Evolutionary conservation across 2,888 invertebrate genomes (phyloP), one percentile per base, ranked within the genome.

Genomic region (Drosophila acutilabella): DNA sequence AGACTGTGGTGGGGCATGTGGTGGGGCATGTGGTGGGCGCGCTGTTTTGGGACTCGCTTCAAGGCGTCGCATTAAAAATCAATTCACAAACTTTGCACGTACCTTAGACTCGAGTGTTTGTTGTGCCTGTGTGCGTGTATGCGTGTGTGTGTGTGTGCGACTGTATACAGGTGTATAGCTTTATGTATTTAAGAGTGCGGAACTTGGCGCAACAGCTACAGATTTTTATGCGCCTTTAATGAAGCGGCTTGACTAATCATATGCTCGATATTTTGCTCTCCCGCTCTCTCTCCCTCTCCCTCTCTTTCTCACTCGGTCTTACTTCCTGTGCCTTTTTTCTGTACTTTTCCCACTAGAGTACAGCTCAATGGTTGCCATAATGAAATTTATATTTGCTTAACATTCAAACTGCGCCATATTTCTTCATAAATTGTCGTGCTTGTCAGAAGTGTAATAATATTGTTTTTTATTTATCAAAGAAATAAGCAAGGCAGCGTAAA

Each of bases 41-140:
- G 70, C 52, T 66, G 59, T 62, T 70, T 74, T 71, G 71, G 74
- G 64, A 58, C 54, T 65, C 80, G 76, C 64, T 67, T 71, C 42
- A 71, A 66, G 69, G 83, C 72, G 62, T 68, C 87, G 73, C 82
- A 88, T 88, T 88, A 88, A 84, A 88, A 84, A 84, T 84, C 83
- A 84, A 85, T 84, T 84, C 82, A 74, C 81, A 66, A 84, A 87
- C 87, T 81, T 81, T 76, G 84, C 83, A 83, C 84, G 84, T 86
- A 74, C 58, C 64, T 68, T 52, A 64, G 40, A 42, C 40, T 70
- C 57, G 71, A 71, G 78, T 74, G 66, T 66, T 52, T 62, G 45
- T 33, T 47, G 45, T 57, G 51, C 14, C 13, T 13, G 38, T 47
- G 40, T 8, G 20, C 47, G 30, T 30, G 16, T n/a, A 26, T 14